Conservation (phyloP, 2,113 vertebrate genomes). For the Nesospiza acunhae region DNA sequence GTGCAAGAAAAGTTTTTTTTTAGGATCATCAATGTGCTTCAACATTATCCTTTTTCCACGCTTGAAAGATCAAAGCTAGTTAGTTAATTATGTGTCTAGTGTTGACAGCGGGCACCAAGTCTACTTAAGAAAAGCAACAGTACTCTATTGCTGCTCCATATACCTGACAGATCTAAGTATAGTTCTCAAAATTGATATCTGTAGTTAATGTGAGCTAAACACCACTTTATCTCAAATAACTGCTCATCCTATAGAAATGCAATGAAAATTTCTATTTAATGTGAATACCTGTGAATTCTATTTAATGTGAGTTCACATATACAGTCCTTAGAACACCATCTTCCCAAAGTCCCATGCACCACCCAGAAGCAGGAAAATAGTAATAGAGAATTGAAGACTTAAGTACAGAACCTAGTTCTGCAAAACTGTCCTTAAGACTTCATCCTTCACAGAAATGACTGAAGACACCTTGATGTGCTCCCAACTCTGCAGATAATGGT, state of each 20-base stretch:
- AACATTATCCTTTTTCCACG: background rate
- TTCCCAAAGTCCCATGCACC: background rate
- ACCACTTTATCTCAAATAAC: background rate
- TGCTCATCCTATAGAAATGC: background rate
- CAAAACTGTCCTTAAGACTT: background rate
- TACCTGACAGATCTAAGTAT: background rate
- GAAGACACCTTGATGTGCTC: background rate
- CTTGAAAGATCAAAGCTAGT: background rate
- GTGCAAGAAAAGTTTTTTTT: background rate
- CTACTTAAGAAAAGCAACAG: background rate
- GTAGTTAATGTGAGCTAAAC: background rate
- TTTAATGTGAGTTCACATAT: background rate
- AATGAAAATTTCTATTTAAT: background rate
- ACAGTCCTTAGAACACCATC: rapidly evolving
- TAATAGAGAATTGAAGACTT: background rate
- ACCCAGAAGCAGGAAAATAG: background rate
- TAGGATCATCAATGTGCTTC: background rate
- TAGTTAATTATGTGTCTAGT: background rate
- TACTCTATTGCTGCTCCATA: background rate
- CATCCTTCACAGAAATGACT: background rate
- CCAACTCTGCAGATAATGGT: rapidly evolving
- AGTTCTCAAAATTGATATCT: background rate
- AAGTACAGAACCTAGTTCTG: background rate
- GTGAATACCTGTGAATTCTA: too few species aligned
- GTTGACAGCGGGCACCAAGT: background rate